phyloP scores from a whole-genome alignment of 2,888 invertebrate species.

The Acrobasis consociella region DNA sequence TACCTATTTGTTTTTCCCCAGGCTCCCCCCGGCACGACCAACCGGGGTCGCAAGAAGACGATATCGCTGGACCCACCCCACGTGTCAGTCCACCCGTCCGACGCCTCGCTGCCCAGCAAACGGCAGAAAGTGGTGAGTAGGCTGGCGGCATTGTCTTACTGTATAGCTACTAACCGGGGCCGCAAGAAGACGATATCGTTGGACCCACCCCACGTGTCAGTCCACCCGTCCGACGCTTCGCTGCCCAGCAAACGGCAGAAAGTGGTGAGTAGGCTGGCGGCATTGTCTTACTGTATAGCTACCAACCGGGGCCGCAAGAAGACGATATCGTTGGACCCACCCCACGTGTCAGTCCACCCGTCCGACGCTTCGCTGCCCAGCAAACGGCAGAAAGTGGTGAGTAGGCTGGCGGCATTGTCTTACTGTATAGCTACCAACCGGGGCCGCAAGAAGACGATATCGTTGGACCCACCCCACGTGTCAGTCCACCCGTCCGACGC shows the following conservation, averaged over 20 bases:
- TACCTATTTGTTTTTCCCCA: conserved; percentile 32
- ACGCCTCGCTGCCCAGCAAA: conserved; percentile 64
- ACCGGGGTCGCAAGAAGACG: conserved; percentile 93
- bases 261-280: conserved; percentile 69
- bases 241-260: conserved; percentile 72
- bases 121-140: conserved; percentile 72
- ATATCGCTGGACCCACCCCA: conserved; percentile 90
- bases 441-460: conserved; percentile 94
- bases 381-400: conserved; percentile 74
- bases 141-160: too few species aligned
- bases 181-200: conserved; percentile 94
- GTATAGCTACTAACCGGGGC: conserved; percentile 92
- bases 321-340: conserved; percentile 92
- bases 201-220: conserved; percentile 85
- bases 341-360: conserved; percentile 76
- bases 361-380: conserved; percentile 61
- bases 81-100: conserved; percentile 72
- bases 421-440: too few species aligned
- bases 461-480: conserved; percentile 87
- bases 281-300: too few species aligned
- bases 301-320: conserved; percentile 94
- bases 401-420: too few species aligned
- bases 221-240: conserved; percentile 66
- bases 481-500: conserved; percentile 70
- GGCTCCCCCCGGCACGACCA: conserved; percentile 91